Conservation (phyloP, 2,888 invertebrate genomes). For the Apoderus coryli region DNA sequence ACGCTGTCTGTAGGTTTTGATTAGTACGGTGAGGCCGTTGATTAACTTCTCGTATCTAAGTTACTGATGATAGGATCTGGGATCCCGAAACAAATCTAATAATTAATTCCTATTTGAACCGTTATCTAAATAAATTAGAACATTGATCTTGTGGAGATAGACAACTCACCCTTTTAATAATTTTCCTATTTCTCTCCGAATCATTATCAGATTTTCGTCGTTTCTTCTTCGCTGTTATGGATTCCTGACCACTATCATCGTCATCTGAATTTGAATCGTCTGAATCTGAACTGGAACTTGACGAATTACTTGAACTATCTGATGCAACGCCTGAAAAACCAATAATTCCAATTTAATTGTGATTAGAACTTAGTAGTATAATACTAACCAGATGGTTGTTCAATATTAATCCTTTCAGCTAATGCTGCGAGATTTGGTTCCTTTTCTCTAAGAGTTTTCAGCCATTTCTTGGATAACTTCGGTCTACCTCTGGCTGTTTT, state of each 20-base stretch:
- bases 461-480: slow-evolving; percentile 89
- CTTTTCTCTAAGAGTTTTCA: slow-evolving; percentile 43
- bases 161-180: too few relatives aligned
- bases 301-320: slow-evolving; percentile 86
- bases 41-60: too few relatives aligned
- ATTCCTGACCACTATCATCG: slow-evolving; percentile 75
- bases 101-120: too few relatives aligned
- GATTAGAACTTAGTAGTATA: too few relatives aligned
- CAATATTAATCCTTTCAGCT: slow-evolving; percentile 74
- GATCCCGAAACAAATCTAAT: too few relatives aligned
- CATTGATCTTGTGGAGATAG: too few relatives aligned
- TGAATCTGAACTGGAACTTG: slow-evolving; percentile 27
- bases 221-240: slow-evolving; percentile 73
- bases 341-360: not conserved
- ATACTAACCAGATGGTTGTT: slow-evolving; percentile 54
- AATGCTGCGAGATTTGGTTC: slow-evolving; percentile 64
- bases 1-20: too few relatives aligned
- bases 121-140: too few relatives aligned
- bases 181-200: slow-evolving; percentile 26
- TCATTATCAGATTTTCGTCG: slow-evolving; percentile 42
- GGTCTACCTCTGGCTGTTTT: slow-evolving; percentile 91
- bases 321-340: slow-evolving; percentile 56
- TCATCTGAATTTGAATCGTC: slow-evolving; percentile 44
- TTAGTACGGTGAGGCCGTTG: too few relatives aligned
- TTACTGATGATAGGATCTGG: too few relatives aligned